Conservation (phyloP, 2,113 vertebrate species). For the Emydocephalus ijimae region DNA sequence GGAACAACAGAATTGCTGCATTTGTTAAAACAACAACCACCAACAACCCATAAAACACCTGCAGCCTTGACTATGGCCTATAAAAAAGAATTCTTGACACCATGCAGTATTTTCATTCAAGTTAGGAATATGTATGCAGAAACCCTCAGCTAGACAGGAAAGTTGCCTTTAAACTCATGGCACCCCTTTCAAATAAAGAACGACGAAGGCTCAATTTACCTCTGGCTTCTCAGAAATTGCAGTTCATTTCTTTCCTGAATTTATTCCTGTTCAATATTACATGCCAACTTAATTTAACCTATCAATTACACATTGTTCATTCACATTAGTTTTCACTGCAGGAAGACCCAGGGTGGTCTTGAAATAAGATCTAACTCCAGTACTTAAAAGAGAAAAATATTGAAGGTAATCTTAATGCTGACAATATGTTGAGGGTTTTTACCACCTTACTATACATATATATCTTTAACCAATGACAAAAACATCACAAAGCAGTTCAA, state of each 20-base stretch:
- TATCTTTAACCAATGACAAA: neutral
- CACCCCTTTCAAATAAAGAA: neutral
- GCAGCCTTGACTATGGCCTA: neutral
- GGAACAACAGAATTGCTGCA: neutral
- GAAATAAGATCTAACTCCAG: neutral
- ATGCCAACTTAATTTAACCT: constrained; percentile 47
- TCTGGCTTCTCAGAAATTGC: neutral
- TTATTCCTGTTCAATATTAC: constrained; percentile 25
- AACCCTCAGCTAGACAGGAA: neutral
- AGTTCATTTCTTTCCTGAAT: neutral
- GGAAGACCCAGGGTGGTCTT: constrained; percentile 39
- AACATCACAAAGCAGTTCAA: neutral
- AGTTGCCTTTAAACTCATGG: neutral
- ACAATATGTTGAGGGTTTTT: neutral
- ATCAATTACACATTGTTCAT: constrained; percentile 22
- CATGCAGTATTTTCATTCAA: neutral
- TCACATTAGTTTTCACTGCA: constrained; percentile 32
- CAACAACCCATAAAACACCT: neutral
- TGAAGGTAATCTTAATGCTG: constrained; percentile 8
- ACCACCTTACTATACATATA: constrained; percentile 38
- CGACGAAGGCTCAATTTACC: constrained; percentile 14
- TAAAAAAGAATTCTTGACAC: neutral
- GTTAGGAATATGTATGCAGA: neutral
- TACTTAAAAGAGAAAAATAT: constrained; percentile 18
- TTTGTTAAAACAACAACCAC: neutral